phyloP scores from a whole-genome alignment of 1,140 invertebrate genomes.

The Carposina sasakii region DNA sequence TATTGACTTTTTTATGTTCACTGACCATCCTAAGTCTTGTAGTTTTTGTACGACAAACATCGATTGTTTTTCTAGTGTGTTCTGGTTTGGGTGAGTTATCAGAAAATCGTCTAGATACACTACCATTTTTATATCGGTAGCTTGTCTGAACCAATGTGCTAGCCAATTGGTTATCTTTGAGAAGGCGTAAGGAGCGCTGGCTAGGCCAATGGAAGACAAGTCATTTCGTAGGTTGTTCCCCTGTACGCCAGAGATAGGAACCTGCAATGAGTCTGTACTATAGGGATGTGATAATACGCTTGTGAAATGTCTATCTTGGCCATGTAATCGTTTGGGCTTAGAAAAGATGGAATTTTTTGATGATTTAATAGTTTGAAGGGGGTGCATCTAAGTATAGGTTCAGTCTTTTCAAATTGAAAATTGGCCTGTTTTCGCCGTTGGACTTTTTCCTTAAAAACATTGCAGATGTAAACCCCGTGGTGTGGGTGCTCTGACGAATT shows the following conservation, averaged over 20 bases:
- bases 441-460: slow-evolving; percentile 27
- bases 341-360: not conserved
- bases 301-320: slow-evolving; percentile 26
- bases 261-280: slow-evolving; percentile 8
- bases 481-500: no score
- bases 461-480: slow-evolving; percentile 25
- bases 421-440: slow-evolving; percentile 12
- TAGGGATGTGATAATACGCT: slow-evolving; percentile 48
- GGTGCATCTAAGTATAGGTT: slow-evolving; percentile 13
- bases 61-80: slow-evolving; percentile 2
- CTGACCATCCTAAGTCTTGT: slow-evolving; percentile 21
- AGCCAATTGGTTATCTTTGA: slow-evolving; percentile 20
- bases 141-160: slow-evolving; percentile 14
- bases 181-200: slow-evolving; percentile 13
- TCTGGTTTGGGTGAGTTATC: slow-evolving; percentile 1
- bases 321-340: slow-evolving; percentile 24
- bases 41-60: slow-evolving; percentile 11
- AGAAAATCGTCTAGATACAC: slow-evolving; percentile 29
- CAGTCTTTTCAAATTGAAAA: slow-evolving; percentile 26
- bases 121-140: slow-evolving; percentile 18
- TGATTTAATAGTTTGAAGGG: slow-evolving; percentile 3
- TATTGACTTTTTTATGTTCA: slow-evolving; percentile 20
- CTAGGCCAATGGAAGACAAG: slow-evolving; percentile 23
- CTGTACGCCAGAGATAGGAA: slow-evolving; percentile 13
- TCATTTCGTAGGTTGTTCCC: slow-evolving; percentile 13